Evolutionary conservation across 2,888 invertebrate genomes (phyloP).

Genomic region (Cephonodes hylas): DNA sequence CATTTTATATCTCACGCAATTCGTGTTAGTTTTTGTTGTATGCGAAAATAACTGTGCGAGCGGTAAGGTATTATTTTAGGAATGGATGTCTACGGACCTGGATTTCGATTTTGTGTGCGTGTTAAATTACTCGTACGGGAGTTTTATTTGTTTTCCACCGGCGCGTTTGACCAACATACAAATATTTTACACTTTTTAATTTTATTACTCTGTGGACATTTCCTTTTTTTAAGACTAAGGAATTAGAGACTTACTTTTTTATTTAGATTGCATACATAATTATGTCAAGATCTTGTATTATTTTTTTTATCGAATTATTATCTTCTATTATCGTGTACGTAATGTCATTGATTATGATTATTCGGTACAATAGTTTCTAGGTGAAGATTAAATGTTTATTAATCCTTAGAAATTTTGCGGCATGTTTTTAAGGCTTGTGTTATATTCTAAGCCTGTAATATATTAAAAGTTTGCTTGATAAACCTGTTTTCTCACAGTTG

Average conservation of each 20-base stretch:
- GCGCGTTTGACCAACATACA: background rate
- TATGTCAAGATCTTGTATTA: background rate
- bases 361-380: background rate
- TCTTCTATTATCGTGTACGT: slow-evolving; percentile 1
- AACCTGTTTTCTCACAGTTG: background rate
- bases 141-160: background rate
- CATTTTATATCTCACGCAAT: slow-evolving; percentile 6
- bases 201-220: background rate
- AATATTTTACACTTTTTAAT: background rate
- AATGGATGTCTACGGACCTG: slow-evolving; percentile 41
- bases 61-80: slow-evolving; percentile 69
- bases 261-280: background rate
- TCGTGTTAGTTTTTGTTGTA: slow-evolving; percentile 47
- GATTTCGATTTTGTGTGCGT: slow-evolving; percentile 28
- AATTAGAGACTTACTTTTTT: background rate
- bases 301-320: background rate
- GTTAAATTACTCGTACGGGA: slow-evolving; percentile 20
- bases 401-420: background rate
- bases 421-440: background rate
- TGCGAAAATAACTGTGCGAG: slow-evolving; percentile 64
- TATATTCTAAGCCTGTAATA: background rate
- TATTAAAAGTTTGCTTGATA: background rate
- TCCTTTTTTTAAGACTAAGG: background rate
- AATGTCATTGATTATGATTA: background rate
- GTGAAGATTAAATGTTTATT: background rate